Base-by-base conservation (phyloP, 2,888 invertebrate species). In the Sepioteuthis lessoniana region DNA sequence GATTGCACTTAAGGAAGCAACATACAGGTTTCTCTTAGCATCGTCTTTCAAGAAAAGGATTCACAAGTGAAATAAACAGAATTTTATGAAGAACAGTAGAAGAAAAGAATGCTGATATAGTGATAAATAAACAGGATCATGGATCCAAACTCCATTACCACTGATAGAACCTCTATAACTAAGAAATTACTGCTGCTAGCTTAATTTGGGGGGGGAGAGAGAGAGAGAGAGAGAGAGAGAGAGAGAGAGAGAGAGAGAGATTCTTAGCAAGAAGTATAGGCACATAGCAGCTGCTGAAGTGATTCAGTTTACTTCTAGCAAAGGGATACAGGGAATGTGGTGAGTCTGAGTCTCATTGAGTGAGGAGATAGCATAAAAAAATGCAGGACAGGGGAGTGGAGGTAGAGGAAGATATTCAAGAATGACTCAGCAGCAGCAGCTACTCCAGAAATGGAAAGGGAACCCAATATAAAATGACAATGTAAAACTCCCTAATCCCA, bases 381-480 rank as follows among this genome's bases (percentile, higher is more conserved):
- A 35, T 76, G 76, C n/a, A 28, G 0, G 25, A 55, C 55, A 28
- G 76, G 16, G n/a, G 16, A 1, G 13, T 4, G 76, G 76, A n/a
- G n/a, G n/a, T 0, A 2, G 76, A n/a, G 13, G n/a, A 50, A 10
- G 35, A 90, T 37, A 31, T 47, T 46, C 31, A 35, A 60, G 76
- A 93, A 91, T 92, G 93, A 91, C 38, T n/a, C 38, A 76, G 91
- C 46, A 90, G 91, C 91, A 37, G 91, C 91, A n/a, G 50, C 46
- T 16, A 93, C 47, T 90, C 90, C 92, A 94, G 94, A 94, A 38
- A 93, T 91, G 90, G 92, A 90, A 91, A 91, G 93, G 55, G 94
- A 38, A 91, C 94, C 94, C 55, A n/a, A 90, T 91, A 90, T 37
- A 93, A 92, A 93, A 90, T 93, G 90, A 91, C 35, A 94, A 94